Conservation (phyloP, 2,797 vertebrate species). For the Anguilla marmorata region DNA sequence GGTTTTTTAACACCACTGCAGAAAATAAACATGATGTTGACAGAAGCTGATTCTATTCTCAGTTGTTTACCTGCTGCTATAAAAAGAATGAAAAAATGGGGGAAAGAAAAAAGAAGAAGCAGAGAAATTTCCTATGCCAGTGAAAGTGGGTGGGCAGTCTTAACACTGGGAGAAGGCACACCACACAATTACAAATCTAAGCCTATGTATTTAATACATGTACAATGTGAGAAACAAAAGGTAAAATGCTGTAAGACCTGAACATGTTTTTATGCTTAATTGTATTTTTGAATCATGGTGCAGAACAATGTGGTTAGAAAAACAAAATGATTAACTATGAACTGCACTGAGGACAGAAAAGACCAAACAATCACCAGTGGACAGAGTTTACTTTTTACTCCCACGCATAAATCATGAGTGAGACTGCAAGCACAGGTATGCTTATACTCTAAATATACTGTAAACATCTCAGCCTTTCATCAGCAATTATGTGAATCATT, state of each 20-base stretch:
- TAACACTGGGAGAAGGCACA: neutral
- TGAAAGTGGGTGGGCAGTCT: neutral
- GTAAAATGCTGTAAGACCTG: neutral
- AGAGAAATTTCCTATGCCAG: slow-evolving; percentile 42
- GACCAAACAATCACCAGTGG: neutral
- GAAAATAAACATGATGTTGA: slow-evolving; percentile 83
- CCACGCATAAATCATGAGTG: neutral
- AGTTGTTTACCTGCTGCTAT: slow-evolving; percentile 84
- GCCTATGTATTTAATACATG: neutral
- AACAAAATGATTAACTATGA: neutral
- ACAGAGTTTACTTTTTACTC: neutral
- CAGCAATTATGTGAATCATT: slow-evolving; percentile 34
- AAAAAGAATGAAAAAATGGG: slow-evolving; percentile 60
- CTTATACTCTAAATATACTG: slow-evolving; percentile 26
- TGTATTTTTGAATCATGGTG: neutral
- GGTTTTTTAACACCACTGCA: slow-evolving; percentile 72
- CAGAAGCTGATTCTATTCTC: slow-evolving; percentile 85
- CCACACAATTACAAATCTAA: neutral
- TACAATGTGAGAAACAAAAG: neutral
- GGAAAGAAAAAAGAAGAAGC: slow-evolving; percentile 41
- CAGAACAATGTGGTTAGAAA: neutral
- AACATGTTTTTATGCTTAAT: neutral
- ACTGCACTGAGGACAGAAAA: neutral
- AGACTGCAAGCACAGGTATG: slow-evolving; percentile 26
- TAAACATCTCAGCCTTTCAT: slow-evolving; percentile 39